Evolutionary conservation across 2,888 invertebrate genomes (phyloP), one percentile per base, ranked within the genome.

Genomic region (Melolontha melolontha): DNA sequence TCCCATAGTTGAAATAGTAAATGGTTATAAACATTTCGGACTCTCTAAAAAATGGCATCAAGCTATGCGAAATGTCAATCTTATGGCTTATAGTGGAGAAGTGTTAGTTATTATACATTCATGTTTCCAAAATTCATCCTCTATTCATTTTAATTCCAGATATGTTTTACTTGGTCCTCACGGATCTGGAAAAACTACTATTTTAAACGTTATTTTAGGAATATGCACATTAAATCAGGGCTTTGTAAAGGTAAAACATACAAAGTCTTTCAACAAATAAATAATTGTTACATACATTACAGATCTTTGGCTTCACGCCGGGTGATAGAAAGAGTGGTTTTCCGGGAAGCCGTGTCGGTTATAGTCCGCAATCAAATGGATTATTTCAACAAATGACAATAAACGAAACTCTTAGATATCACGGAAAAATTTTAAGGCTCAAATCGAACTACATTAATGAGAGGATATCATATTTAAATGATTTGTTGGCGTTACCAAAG

Each of bases 161-260:
- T 73, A 72, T 22, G 70, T 71, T 11, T 55, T 73, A 47, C 49
- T 73, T 10, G 73, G 73, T 8, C 71, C 73, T 10, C 68, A 69
- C 49, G 71, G 72, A 14, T 71, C 71, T 41, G 73, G 73, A 11
- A 73, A 73, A 67, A 70, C 69, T 29, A 70, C 73, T 1, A 70
- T 71, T 39, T 64, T 72, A n/a, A 69, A 71, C 16, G 62, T 73
- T 42, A 72, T 73, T 41, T 64, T 73, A 55, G 73, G 73, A 8
- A 40, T 73, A n/a, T 65, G 34, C 40, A 57, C 40, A 6, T 47
- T 73, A 67, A 68, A 64, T 41, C 40, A 64, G 17, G 73, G 73
- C n/a, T 42, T 59, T 11, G 71, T 71, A 27, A 71, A 67, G 66
- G 72, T 74, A 16, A 16, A n/a, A 10, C 17, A n/a, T 5, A 16